Percentiles rank a stretch among this genome's conserved stretches.
Evolutionary conservation across 2,888 invertebrate genomes (phyloP).

Genomic region (Disparrhopalites patrizii): DNA sequence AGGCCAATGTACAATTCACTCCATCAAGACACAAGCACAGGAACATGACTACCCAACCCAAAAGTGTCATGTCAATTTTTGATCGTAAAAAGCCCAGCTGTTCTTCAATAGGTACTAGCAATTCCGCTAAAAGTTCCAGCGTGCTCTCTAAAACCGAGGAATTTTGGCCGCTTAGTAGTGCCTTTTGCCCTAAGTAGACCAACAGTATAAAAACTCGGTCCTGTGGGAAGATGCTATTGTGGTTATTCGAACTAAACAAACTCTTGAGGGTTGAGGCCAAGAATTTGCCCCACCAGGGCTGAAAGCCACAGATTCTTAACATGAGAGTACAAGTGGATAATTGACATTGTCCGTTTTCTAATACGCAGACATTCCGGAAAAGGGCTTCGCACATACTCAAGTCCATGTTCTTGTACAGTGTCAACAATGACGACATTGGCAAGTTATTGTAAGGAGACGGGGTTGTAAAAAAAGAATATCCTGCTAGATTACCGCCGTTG

Average conservation of each 20-base stretch:
- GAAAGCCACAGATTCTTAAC: constrained; percentile 70
- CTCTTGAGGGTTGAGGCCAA: constrained; percentile 75
- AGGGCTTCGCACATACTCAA: constrained; percentile 59
- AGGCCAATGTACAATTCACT: constrained; percentile 37
- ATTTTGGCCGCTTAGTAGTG: constrained; percentile 61
- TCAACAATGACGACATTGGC: background rate
- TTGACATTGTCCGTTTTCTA: constrained; percentile 73
- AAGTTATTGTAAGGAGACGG: too few relatives aligned
- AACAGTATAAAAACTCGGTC: constrained; percentile 84
- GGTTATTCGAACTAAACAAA: constrained; percentile 70
- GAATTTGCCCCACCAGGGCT: constrained; percentile 85
- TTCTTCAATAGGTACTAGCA: constrained; percentile 48
- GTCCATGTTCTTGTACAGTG: constrained; percentile 53
- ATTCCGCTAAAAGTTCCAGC: constrained; percentile 49
- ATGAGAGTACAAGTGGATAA: constrained; percentile 72
- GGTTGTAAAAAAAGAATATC: too few relatives aligned
- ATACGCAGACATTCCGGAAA: constrained; percentile 70
- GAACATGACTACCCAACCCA: constrained; percentile 73
- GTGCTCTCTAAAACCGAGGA: constrained; percentile 51
- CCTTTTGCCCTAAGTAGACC: constrained; percentile 80
- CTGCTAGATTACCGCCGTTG: background rate
- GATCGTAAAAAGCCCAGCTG: constrained; percentile 53
- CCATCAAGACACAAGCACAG: constrained; percentile 67
- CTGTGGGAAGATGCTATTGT: constrained; percentile 74
- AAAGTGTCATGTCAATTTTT: constrained; percentile 62